Evolutionary conservation across 2,113 vertebrate species (phyloP), one percentile per base, ranked within the genome.

Genomic region (Chloropsis hardwickii): DNA sequence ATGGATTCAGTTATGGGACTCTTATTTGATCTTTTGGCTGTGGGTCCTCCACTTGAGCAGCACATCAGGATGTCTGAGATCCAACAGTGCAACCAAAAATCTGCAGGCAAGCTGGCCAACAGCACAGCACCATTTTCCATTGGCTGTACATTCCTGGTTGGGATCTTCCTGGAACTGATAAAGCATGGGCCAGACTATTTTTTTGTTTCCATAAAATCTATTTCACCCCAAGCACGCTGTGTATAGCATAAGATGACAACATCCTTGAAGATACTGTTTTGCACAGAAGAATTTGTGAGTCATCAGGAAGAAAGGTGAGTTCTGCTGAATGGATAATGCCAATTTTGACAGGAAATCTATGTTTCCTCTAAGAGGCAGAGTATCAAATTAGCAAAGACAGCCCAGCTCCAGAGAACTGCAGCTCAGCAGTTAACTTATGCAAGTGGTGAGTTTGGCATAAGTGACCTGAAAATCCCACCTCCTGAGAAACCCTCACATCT

Each of bases 301-400:
- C 82, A 72, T 90, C 45, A 37, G 57, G 61, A 86, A 73, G 66
- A 70, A 88, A 81, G n/a, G 42, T 31, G 53, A 93, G 48, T 53
- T 92, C 83, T 88, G 57, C 45, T 91, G 81, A 93, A 91, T 79
- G 45, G 31, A 54, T 88, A 88, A 81, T 37, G 47, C 56, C 4
- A 13, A 8, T 48, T 78, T 64, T 79, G 93, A 88, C 95, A 94
- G 90, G 58, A 96, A 95, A 96, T 92, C 95, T 81, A 56, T 92
- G 56, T 62, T 77, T 96, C 14, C 37, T 77, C 53, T 83, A 72
- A 87, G 35, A 95, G 47, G 42, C 74, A 81, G 62, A 83, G 54
- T 39, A 92, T 60, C 86, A 92, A 91, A 95, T 96, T 83, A 93
- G 42, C 74, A 65, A 91, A 88, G 71, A 74, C 73, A 88, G 71